A percentile compares a stretch with the other conserved stretches of the same genome.
phyloP scores from a whole-genome alignment of 2,888 invertebrate species.

The Priapulus caudatus region DNA sequence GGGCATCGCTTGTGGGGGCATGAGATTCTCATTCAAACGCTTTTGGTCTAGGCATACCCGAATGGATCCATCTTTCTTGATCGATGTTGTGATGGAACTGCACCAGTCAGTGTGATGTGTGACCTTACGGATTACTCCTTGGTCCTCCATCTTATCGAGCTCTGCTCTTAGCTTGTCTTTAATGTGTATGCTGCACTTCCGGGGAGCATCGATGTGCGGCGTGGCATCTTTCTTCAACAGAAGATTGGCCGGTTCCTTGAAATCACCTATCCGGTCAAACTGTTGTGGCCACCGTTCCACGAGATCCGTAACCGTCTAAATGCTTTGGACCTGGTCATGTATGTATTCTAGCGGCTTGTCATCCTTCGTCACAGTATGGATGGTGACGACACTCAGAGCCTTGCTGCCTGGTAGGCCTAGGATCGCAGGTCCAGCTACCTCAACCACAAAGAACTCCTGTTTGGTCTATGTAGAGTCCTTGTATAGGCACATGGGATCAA shows the following conservation, averaged over 20 bases:
- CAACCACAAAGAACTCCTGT: slow-evolving; percentile 14
- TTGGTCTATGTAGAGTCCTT: neutral
- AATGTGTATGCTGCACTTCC: neutral
- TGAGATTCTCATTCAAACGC: slow-evolving; percentile 15
- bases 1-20: slow-evolving; percentile 17
- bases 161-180: slow-evolving; percentile 2
- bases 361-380: slow-evolving; percentile 9
- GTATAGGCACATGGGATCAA: too few relatives aligned
- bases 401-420: slow-evolving; percentile 14
- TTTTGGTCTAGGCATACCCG: too few relatives aligned
- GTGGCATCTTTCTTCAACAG: neutral
- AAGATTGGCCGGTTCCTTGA: neutral
- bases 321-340: too few relatives aligned
- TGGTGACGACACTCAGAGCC: slow-evolving; percentile 10
- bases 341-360: too few relatives aligned
- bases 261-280: slow-evolving; percentile 2
- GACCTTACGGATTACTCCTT: slow-evolving; percentile 13
- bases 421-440: slow-evolving; percentile 13
- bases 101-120: slow-evolving; percentile 13
- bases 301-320: too few relatives aligned
- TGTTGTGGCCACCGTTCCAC: too few relatives aligned
- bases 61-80: slow-evolving; percentile 8
- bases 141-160: slow-evolving; percentile 13
- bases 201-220: slow-evolving; percentile 5
- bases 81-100: slow-evolving; percentile 8